A percentile compares a stretch with the other conserved stretches of the same genome.
phyloP scores from a whole-genome alignment of 2,113 vertebrate species.

The Osmerus mordax region DNA sequence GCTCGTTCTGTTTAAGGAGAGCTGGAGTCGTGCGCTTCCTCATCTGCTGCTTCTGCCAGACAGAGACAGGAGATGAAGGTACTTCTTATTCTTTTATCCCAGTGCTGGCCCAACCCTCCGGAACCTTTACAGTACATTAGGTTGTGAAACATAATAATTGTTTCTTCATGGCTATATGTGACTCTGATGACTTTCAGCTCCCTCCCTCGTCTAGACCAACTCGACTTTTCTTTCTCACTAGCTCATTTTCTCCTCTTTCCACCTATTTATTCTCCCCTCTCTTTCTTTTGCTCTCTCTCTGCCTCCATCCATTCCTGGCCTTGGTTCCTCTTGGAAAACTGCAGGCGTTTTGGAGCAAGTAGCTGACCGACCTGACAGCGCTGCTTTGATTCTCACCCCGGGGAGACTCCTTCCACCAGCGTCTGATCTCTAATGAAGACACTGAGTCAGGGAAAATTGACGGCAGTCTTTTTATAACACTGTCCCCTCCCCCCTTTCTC shows the following conservation, averaged over 20 bases:
- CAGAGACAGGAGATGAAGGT: conserved; percentile 36
- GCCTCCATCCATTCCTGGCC: neutral
- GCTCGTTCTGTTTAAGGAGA: neutral
- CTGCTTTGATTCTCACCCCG: conserved; percentile 43
- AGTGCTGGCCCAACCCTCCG: neutral
- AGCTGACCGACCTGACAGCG: conserved; percentile 41
- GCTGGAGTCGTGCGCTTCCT: no score
- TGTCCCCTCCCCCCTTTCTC: neutral
- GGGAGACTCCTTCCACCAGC: conserved; percentile 38
- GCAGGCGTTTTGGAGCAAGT: conserved; percentile 36
- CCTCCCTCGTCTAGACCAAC: conserved; percentile 43
- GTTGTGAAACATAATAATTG: conserved; percentile 64
- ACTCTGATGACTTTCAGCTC: conserved; percentile 71
- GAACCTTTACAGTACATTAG: conserved; percentile 28
- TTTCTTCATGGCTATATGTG: conserved; percentile 64
- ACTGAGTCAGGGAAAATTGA: conserved; percentile 24
- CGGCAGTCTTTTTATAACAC: conserved; percentile 15
- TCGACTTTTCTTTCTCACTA: conserved; percentile 20
- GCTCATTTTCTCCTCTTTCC: conserved; percentile 12
- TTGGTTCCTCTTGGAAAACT: conserved; percentile 43
- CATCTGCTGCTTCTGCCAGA: conserved; percentile 40
- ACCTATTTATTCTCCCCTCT: neutral
- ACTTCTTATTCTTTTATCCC: neutral
- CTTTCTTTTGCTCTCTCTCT: conserved; percentile 3
- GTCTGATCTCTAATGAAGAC: conserved; percentile 46